A percentile compares a stretch with the other conserved stretches of the same genome.
Conservation (phyloP, 2,888 invertebrate species). For the Macrostomum cliftonense region DNA sequence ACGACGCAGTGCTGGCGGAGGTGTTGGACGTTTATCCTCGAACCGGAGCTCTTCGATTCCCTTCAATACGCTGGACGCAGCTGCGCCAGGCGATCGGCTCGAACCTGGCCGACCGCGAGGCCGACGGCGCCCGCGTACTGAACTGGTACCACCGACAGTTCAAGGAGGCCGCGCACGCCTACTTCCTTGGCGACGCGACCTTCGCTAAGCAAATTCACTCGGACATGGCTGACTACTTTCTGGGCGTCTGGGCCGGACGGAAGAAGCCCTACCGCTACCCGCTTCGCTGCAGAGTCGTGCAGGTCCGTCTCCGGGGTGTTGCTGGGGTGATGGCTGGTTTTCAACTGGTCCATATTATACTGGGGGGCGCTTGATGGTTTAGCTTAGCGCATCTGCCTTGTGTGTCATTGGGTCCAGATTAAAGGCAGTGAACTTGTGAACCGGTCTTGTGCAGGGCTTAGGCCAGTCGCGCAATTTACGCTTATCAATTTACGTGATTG, state of each 20-base stretch:
- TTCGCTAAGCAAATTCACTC: constrained; percentile 11
- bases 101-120: constrained; percentile 19
- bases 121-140: constrained; percentile 15
- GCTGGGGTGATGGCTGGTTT: no score
- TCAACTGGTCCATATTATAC: no score
- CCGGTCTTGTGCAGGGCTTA: no score
- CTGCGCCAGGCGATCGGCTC: constrained; percentile 14
- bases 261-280: constrained; percentile 13
- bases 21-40: constrained; percentile 13
- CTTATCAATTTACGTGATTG: no score
- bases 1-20: constrained; percentile 13
- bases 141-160: constrained; percentile 17
- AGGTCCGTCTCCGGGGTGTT: no score
- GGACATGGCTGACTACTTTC: constrained; percentile 12
- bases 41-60: constrained; percentile 20
- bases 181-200: constrained; percentile 10
- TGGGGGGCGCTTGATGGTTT: no score
- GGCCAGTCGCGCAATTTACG: no score
- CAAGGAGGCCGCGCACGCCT: constrained; percentile 10
- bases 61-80: constrained; percentile 17
- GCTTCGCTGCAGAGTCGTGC: constrained; percentile 41
- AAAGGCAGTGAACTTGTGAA: no score
- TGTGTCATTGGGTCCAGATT: no score
- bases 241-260: constrained; percentile 12
- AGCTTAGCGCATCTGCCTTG: no score